Base-by-base conservation (phyloP, 1,140 invertebrate genomes). In the Trachymyrmex septentrionalis region DNA sequence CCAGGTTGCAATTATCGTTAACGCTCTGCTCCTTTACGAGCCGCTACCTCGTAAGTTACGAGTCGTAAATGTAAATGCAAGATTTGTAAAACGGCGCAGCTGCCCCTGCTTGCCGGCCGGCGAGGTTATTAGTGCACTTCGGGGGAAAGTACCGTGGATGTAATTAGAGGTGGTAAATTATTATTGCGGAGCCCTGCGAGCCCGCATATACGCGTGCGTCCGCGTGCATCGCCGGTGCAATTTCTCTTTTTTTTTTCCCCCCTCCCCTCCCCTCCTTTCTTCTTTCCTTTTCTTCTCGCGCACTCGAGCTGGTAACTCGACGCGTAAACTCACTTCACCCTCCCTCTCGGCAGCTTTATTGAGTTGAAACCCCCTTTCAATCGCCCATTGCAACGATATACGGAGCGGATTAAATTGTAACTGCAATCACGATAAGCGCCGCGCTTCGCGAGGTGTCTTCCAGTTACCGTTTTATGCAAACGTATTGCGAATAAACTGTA, bases 41-140 rank as follows among this genome's bases (percentile, higher is more conserved):
- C 88, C 61, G 69, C 73, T 44, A 81, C 44, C 64, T 90, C 75
- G 86, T 90, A 90, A 90, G 76, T 90, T 87, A 87, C 88, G 75
- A 85, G 86, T 90, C 86, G 89, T 90, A 90, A 90, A 90, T 89
- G 89, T 90, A 90, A 90, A 90, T 87, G 86, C 55, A 71, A 90
- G 89, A 90, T 87, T 90, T 90, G 88, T 87, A 87, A 90, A 89
- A 90, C 75, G 89, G 78, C 72, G 48, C 59, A 86, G 85, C 85
- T 85, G 75, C 73, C 85, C 75, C 61, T 84, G 77, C 19, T 24
- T 24, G 80, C 69, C 30, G 73, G 5, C 77, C 75, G 75, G 16
- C 57, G 88, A 69, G 80, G 66, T 90, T 90, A 90, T 90, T 90
- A 87, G 88, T 78, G 75, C 77, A 77, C 78, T 85, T 81, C 69